Conservation (phyloP, 1,140 invertebrate species). For the Heliconius melpomene region DNA sequence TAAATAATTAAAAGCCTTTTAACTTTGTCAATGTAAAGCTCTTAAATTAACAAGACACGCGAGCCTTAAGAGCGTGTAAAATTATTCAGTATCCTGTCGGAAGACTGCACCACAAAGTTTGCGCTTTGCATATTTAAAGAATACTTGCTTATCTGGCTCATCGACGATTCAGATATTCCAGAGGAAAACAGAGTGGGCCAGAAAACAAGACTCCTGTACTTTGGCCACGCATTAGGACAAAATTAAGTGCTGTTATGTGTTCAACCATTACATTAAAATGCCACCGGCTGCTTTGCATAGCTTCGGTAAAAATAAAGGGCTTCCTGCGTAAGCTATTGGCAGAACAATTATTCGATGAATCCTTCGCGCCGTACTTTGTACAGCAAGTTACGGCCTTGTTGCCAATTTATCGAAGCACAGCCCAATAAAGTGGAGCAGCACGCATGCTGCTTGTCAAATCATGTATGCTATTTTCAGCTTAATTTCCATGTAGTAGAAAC, state of each 20-base stretch:
- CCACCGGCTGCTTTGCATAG: conserved; percentile 64
- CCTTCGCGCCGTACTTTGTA: conserved; percentile 55
- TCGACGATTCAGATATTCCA: conserved; percentile 74
- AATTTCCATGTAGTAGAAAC: conserved; percentile 29
- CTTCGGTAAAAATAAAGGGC: conserved; percentile 58
- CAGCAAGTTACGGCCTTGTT: conserved; percentile 54
- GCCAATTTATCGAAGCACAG: conserved; percentile 56
- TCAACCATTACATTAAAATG: conserved; percentile 76
- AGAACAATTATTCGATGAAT: conserved; percentile 71
- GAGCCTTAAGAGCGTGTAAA: conserved; percentile 78
- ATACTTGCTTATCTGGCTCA: conserved; percentile 74
- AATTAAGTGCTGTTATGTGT: conserved; percentile 80
- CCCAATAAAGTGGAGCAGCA: conserved; percentile 52
- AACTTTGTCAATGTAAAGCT: conserved; percentile 61
- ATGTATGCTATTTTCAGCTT: conserved; percentile 36
- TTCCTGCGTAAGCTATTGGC: conserved; percentile 58
- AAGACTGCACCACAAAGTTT: conserved; percentile 72
- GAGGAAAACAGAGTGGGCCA: conserved; percentile 66
- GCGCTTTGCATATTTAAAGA: conserved; percentile 79
- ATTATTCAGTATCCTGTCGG: conserved; percentile 77
- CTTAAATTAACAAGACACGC: conserved; percentile 73
- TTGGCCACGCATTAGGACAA: conserved; percentile 71
- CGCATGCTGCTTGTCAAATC: conserved; percentile 40
- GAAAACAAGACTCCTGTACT: conserved; percentile 63
- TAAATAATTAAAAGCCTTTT: conserved; percentile 61